Percentiles rank a stretch among this genome's conserved stretches.
These are phyloP conservation scores for Pseudotriccus pelzelni DNA, from an alignment of 2,797 vertebrate genomes.

Conservation along the genomic window DNA sequence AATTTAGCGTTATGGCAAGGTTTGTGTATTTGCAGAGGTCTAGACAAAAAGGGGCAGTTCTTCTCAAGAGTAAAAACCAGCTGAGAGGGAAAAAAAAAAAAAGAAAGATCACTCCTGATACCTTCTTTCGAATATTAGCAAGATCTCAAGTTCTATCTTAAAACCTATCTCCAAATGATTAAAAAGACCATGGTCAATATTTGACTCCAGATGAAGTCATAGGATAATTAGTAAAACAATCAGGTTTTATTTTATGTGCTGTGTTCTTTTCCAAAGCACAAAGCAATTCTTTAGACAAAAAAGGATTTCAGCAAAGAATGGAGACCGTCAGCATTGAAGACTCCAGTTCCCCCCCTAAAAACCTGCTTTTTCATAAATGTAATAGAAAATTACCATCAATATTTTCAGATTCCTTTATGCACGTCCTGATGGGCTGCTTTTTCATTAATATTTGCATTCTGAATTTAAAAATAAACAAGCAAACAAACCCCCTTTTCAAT, in stretches of 20 bases:
- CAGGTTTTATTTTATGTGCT: background rate
- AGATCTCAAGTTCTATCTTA: background rate
- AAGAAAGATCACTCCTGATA: rapidly evolving
- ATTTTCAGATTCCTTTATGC: background rate
- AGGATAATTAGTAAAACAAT: background rate
- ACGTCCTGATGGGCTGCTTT: background rate
- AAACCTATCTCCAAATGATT: background rate
- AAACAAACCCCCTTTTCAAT: background rate
- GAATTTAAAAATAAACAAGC: background rate
- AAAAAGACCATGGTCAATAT: background rate
- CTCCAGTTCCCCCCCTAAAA: rapidly evolving
- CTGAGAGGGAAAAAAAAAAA: background rate
- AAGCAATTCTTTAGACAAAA: background rate
- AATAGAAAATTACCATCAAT: background rate
- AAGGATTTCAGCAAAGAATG: background rate
- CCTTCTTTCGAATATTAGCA: background rate
- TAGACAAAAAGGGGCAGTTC: background rate
- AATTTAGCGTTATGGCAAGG: background rate
- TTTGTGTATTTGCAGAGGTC: background rate
- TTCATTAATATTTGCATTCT: background rate
- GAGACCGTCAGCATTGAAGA: background rate
- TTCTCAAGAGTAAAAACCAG: background rate
- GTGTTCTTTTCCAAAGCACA: background rate
- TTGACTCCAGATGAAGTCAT: background rate
- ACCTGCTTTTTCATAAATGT: background rate